A percentile compares a stretch with the other conserved stretches of the same genome.
phyloP scores from a whole-genome alignment of 2,888 invertebrate genomes.

The Cheilosia scutellata region DNA sequence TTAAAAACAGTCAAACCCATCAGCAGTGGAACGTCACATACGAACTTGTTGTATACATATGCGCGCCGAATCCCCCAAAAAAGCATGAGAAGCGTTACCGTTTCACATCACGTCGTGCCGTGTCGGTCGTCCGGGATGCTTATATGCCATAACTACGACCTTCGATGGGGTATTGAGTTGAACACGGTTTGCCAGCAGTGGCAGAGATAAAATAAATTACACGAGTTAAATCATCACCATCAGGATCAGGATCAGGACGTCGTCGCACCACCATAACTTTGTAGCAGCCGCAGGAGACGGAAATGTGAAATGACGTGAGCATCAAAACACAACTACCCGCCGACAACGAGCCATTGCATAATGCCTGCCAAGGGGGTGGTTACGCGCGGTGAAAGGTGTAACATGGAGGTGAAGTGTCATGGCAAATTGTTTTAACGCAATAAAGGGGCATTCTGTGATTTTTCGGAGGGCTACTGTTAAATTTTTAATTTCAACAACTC shows the following conservation, averaged over 20 bases:
- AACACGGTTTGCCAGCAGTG: slow-evolving; percentile 47
- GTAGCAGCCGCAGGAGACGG: slow-evolving; percentile 47
- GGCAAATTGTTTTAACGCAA: slow-evolving; percentile 74
- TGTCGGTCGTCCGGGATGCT: slow-evolving; percentile 56
- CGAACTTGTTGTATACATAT: slow-evolving; percentile 29
- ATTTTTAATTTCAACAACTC: slow-evolving; percentile 63
- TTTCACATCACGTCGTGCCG: slow-evolving; percentile 65
- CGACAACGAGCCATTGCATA: slow-evolving; percentile 34
- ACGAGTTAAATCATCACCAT: slow-evolving; percentile 71
- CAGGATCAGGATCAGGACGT: slow-evolving; percentile 15
- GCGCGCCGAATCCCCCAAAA: slow-evolving; percentile 7
- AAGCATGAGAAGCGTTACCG: slow-evolving; percentile 39
- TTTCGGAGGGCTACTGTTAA: slow-evolving; percentile 60
- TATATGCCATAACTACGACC: slow-evolving; percentile 44
- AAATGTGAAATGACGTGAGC: slow-evolving; percentile 56
- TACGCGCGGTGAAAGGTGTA: slow-evolving; percentile 52
- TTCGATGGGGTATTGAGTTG: slow-evolving; percentile 54
- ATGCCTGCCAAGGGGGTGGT: slow-evolving; percentile 64
- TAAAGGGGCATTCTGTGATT: slow-evolving; percentile 71
- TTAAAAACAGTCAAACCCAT: slow-evolving; percentile 62
- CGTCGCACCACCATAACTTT: slow-evolving; percentile 38
- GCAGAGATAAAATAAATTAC: slow-evolving; percentile 72
- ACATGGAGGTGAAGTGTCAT: slow-evolving; percentile 68
- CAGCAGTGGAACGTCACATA: slow-evolving; percentile 35
- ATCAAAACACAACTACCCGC: slow-evolving; percentile 47